A percentile compares a stretch with the other conserved stretches of the same genome.
phyloP scores from a whole-genome alignment of 2,888 invertebrate species.

The Eristalinus aeneus region DNA sequence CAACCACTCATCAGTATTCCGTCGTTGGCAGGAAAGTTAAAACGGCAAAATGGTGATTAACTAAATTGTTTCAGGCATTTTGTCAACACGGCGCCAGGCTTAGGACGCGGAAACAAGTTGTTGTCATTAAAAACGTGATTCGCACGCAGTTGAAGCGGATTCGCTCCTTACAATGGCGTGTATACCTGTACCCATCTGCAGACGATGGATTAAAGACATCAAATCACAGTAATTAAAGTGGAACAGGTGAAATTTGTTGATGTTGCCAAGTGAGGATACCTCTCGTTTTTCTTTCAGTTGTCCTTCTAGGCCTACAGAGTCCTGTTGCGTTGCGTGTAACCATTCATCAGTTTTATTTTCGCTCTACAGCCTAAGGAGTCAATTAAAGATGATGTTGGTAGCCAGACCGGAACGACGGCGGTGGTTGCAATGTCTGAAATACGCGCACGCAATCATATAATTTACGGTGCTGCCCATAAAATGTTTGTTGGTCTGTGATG shows the following conservation, averaged over 20 bases:
- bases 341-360: conserved; percentile 31
- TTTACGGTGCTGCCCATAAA: conserved; percentile 63
- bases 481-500: conserved; percentile 59
- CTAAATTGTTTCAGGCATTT: conserved; percentile 60
- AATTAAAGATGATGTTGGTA: conserved; percentile 35
- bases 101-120: conserved; percentile 48
- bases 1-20: conserved; percentile 43
- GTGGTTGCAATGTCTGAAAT: conserved; percentile 26
- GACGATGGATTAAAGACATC: conserved; percentile 36
- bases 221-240: conserved; percentile 66
- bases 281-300: not conserved
- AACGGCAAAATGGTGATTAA: conserved; percentile 48
- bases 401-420: not conserved
- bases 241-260: conserved; percentile 62
- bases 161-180: conserved; percentile 20
- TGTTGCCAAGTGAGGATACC: conserved; percentile 38
- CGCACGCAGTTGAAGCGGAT: conserved; percentile 47
- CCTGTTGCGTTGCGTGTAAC: conserved; percentile 52
- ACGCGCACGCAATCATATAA: conserved; percentile 66
- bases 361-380: conserved; percentile 38
- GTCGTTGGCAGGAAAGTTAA: conserved; percentile 21
- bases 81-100: conserved; percentile 32
- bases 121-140: conserved; percentile 59
- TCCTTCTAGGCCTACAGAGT: conserved; percentile 25
- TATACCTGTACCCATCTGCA: conserved; percentile 23